Evolutionary conservation across 2,113 vertebrate genomes (phyloP), one percentile per base, ranked within the genome.

Genomic region (Lamprotornis superbus): DNA sequence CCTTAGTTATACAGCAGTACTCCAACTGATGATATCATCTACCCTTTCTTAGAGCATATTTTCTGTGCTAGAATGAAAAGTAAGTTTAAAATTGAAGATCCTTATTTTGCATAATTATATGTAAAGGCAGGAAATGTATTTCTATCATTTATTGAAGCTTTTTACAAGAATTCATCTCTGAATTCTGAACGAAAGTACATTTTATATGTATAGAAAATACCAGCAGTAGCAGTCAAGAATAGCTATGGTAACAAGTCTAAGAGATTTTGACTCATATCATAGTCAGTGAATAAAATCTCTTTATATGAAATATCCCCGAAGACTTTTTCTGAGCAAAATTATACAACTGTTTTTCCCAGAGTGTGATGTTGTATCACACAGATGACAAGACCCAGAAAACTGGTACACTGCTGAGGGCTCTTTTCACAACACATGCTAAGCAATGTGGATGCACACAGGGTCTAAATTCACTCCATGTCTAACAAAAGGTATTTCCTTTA

Each of bases 171-270:
- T 70, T 85, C 64, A 65, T 73, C 42, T 56, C 53, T 74, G 87
- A 82, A 56, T 93, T 87, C 52, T 91, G 67, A 95, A 94, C 53
- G 88, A 92, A 84, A 91, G 61, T 89, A 80, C 81, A 94, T 95
- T 98, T 96, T 95, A 81, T 83, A 95, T 82, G 84, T 84, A 79
- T 90, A 89, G 75, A 93, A 97, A 94, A 97, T 79, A 95, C 89
- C 77, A 91, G 70, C 94, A 83, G 61, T 79, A 94, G 78, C 91
- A 91, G 79, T 84, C 46, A 94, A 97, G 87, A 95, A 97, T 93
- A 94, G n/a, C 57, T 95, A 87, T 88, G 86, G 87, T 95, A 84
- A 94, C 81, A 95, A 96, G 59, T 90, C 87, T 75, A 73, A 89
- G 64, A 82, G 93, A 97, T 97, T 95, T 95, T 93, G 77, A 95